Conservation (phyloP, 1,140 invertebrate species). For the Caenorhabditis latens region DNA sequence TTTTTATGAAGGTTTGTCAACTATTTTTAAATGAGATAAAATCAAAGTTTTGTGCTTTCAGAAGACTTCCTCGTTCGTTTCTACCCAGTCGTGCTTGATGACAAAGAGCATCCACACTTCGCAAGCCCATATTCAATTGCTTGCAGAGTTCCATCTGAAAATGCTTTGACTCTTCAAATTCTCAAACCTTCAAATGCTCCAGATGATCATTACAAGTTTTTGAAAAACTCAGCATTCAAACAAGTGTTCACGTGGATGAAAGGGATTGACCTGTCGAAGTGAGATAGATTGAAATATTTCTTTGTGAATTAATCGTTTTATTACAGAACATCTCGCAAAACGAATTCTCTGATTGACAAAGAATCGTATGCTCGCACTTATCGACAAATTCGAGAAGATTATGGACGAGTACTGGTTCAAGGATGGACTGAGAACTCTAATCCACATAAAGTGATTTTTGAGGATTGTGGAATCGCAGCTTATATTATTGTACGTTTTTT, state of each 20-base stretch:
- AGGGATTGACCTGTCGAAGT: slow-evolving; percentile 38
- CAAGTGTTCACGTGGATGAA: slow-evolving; percentile 51
- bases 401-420: neutral
- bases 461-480: slow-evolving; percentile 93
- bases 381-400: slow-evolving; percentile 57
- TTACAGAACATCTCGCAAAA: slow-evolving; percentile 31
- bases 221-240: neutral
- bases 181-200: neutral
- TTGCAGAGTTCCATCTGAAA: neutral
- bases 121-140: slow-evolving; percentile 31
- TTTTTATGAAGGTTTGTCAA: slow-evolving; percentile 19
- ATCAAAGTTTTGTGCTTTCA: neutral
- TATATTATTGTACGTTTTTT: slow-evolving; percentile 84
- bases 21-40: neutral
- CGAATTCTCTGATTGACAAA: slow-evolving; percentile 59
- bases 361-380: slow-evolving; percentile 62
- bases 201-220: neutral
- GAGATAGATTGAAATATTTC: neutral
- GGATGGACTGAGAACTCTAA: slow-evolving; percentile 59
- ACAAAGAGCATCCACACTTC: slow-evolving; percentile 40
- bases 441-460: slow-evolving; percentile 93
- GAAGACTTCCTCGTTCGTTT: slow-evolving; percentile 6
- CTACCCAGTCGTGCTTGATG: slow-evolving; percentile 35
- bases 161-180: neutral
- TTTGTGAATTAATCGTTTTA: neutral